Conservation (phyloP, 92 coral and sea anemone species). For the Plumapathes pennacea region DNA sequence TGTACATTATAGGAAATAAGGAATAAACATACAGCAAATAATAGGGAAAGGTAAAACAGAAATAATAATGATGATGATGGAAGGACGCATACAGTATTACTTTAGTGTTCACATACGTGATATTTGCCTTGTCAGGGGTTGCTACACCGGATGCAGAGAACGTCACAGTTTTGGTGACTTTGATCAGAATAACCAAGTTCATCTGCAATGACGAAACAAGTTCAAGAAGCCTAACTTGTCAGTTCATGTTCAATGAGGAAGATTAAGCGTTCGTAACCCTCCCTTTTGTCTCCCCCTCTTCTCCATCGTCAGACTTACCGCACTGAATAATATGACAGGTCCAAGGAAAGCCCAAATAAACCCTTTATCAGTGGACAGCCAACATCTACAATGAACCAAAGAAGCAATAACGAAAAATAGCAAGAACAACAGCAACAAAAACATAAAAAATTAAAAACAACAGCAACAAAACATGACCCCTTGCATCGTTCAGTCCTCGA, state of each 20-base stretch:
- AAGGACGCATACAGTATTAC: too few relatives aligned
- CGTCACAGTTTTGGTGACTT: slow-evolving; percentile 69
- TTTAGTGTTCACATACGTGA: slow-evolving; percentile 78
- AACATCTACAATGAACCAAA: slow-evolving; percentile 54
- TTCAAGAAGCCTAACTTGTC: background rate
- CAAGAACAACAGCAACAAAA: too few relatives aligned
- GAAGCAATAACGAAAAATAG: background rate
- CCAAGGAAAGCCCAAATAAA: slow-evolving; percentile 84
- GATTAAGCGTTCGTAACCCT: background rate
- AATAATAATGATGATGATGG: too few relatives aligned
- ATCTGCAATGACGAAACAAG: slow-evolving; percentile 22
- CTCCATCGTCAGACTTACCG: slow-evolving; percentile 36
- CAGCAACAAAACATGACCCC: background rate
- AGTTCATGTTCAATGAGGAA: background rate
- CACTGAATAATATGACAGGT: slow-evolving; percentile 71
- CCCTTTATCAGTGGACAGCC: slow-evolving; percentile 73
- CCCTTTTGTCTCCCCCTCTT: background rate
- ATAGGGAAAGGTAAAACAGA: too few relatives aligned
- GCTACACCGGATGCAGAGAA: slow-evolving; percentile 51
- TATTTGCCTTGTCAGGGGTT: slow-evolving; percentile 47
- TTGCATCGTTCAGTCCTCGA: too few relatives aligned
- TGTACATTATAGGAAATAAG: too few relatives aligned
- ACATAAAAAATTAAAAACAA: too few relatives aligned
- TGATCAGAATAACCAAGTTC: slow-evolving; percentile 56
- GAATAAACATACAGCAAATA: too few relatives aligned